A percentile compares a stretch with the other conserved stretches of the same genome.
phyloP scores from a whole-genome alignment of 2,113 vertebrate genomes.

The Myxocyprinus asiaticus region DNA sequence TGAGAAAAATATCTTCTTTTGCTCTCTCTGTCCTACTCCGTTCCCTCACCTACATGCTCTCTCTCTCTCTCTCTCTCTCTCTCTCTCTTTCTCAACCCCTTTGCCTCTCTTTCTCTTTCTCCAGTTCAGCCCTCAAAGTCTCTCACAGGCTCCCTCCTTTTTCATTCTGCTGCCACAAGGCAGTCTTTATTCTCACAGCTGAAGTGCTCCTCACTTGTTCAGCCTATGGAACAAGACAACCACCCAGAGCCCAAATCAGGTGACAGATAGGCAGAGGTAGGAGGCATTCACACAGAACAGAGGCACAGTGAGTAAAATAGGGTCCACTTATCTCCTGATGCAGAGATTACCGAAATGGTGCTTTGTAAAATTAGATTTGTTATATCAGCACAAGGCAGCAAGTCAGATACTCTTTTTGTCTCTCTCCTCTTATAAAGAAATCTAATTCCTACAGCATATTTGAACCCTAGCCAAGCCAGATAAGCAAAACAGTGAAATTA shows the following conservation, averaged over 20 bases:
- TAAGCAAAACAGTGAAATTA: conserved; percentile 12
- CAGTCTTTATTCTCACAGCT: conserved; percentile 52
- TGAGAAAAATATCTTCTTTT: conserved; percentile 33
- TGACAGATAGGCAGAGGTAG: background rate
- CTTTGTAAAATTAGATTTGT: conserved; percentile 12
- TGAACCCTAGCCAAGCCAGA: conserved; percentile 13
- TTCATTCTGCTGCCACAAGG: conserved; percentile 51
- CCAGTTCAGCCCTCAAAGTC: no score
- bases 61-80: no score
- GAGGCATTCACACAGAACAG: conserved; percentile 6
- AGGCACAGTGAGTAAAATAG: background rate
- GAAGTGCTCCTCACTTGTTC: conserved; percentile 47
- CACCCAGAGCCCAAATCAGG: background rate
- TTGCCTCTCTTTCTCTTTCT: conserved; percentile 43
- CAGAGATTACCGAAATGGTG: conserved; percentile 12
- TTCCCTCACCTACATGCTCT: conserved; percentile 43
- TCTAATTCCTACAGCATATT: conserved; percentile 8
- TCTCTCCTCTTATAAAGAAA: background rate
- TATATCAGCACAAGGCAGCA: background rate
- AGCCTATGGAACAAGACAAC: conserved; percentile 38
- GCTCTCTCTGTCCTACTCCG: background rate
- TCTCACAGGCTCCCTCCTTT: conserved; percentile 22
- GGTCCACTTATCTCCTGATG: conserved; percentile 5
- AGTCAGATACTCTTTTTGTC: background rate
- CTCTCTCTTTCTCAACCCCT: no score